Evolutionary conservation across 2,113 vertebrate genomes (phyloP), one percentile per base, ranked within the genome.

Genomic region (Corythaixoides concolor): DNA sequence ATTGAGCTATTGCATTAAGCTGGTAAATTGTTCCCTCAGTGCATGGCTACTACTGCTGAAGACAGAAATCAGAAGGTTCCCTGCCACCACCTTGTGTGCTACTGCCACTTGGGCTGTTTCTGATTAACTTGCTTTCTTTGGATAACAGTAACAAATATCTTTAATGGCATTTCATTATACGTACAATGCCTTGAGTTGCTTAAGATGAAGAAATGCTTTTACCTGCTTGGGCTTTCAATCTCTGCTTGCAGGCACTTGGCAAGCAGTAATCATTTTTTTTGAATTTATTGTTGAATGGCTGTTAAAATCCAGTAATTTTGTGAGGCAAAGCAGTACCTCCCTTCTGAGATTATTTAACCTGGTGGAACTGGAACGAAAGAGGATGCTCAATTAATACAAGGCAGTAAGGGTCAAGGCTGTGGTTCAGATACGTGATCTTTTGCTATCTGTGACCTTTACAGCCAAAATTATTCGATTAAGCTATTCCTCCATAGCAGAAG

Each of bases 81-180:
- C 15, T 33, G 18, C 17, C 15, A 39, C 43, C 16, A 41, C 66
- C 53, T 39, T 72, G 17, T 85, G 41, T 66, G 16, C 30, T 85
- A n/a, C 28, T 83, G 78, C 53, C 30, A 63, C 62, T 79, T 11
- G 14, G 52, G 24, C n/a, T 86, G 3, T 85, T 93, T 76, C 68
- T 76, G 55, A 95, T 69, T 81, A 85, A 85, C 77, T 81, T 83
- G n/a, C 58, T 82, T 91, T 89, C n/a, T 93, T 33, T 92, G 27
- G 39, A 45, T 94, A 88, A 74, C 41, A 53, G 35, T 94, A 88
- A 93, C 59, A 94, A 86, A 91, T 74, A 53, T 47, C 15, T 90
- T 91, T 81, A 94, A 79, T 82, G 39, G 18, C 9, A 62, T 78
- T 95, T 92, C 28, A 79, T 92, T 82, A 66, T 68, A 59, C 10